phyloP scores from a whole-genome alignment of 2,797 vertebrate genomes.

The Poeciliopsis gracilis region DNA sequence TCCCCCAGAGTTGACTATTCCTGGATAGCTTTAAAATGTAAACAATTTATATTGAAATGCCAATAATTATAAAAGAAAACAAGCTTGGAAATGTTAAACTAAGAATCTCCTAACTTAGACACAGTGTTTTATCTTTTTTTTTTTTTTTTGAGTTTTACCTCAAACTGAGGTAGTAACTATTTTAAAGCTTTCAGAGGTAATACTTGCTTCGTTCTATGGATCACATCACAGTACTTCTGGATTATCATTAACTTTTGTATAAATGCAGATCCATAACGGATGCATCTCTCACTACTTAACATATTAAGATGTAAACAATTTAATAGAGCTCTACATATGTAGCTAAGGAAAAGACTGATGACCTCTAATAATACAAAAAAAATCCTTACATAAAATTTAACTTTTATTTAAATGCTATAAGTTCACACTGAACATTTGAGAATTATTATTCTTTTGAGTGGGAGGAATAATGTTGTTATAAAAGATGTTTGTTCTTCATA shows the following conservation, averaged over 20 bases:
- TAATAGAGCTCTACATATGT: not conserved
- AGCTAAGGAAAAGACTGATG: not conserved
- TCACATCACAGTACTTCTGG: not conserved
- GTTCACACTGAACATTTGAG: not conserved
- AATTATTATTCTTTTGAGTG: not conserved
- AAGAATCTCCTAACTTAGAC: conserved; percentile 27
- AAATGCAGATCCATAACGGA: not conserved
- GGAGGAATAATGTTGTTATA: not conserved
- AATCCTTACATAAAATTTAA: not conserved
- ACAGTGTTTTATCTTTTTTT: conserved; percentile 27
- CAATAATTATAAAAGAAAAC: conserved; percentile 3
- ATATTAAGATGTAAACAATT: not conserved
- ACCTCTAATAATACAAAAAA: not conserved
- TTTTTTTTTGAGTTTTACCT: conserved; percentile 46
- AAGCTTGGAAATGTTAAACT: conserved; percentile 7
- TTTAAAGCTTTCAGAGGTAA: conserved; percentile 23
- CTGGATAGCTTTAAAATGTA: conserved; percentile 50
- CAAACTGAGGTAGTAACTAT: conserved; percentile 26
- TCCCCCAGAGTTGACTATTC: conserved; percentile 12
- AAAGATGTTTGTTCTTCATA: not conserved
- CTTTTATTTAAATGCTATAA: not conserved
- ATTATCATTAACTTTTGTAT: not conserved
- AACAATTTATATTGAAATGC: conserved; percentile 44
- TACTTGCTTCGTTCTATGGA: not conserved
- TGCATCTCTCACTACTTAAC: not conserved